Conservation (phyloP, 2,888 invertebrate genomes). For the Perdita meconis region DNA sequence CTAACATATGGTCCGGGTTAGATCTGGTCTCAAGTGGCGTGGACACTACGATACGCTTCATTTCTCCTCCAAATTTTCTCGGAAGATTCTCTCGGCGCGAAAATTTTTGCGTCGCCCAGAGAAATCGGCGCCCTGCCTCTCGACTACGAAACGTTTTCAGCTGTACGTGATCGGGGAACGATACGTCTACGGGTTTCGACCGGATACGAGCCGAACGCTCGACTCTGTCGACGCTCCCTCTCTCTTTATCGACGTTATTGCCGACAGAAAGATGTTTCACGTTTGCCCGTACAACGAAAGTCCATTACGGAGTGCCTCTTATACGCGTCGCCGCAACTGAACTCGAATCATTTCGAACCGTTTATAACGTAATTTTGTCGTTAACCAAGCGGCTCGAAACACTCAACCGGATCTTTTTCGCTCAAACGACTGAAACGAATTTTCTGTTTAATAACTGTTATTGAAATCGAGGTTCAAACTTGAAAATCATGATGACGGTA, state of each 20-base stretch:
- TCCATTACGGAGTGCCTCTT: constrained; percentile 67
- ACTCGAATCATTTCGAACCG: constrained; percentile 37
- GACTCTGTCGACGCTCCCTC: constrained; percentile 27
- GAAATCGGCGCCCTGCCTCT: constrained; percentile 23
- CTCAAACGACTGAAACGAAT: neutral
- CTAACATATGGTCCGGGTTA: no score
- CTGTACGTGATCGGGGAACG: constrained; percentile 71
- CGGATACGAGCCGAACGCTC: constrained; percentile 55
- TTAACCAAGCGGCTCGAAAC: neutral
- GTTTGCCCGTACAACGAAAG: constrained; percentile 65
- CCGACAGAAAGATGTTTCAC: constrained; percentile 66
- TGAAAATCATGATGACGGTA: no score
- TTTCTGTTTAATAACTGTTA: neutral
- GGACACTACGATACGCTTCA: neutral
- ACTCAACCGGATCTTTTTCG: neutral
- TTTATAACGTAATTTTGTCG: constrained; percentile 16
- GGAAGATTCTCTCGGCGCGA: constrained; percentile 13
- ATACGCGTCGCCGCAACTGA: constrained; percentile 18
- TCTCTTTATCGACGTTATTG: constrained; percentile 60
- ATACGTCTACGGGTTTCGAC: constrained; percentile 58
- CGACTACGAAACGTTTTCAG: constrained; percentile 39
- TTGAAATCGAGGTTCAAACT: no score
- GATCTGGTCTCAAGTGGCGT: neutral
- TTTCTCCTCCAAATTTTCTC: constrained; percentile 15
- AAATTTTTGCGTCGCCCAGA: constrained; percentile 18